Evolutionary conservation across 2,888 invertebrate genomes (phyloP).

Genomic region (Melitaea athalia): DNA sequence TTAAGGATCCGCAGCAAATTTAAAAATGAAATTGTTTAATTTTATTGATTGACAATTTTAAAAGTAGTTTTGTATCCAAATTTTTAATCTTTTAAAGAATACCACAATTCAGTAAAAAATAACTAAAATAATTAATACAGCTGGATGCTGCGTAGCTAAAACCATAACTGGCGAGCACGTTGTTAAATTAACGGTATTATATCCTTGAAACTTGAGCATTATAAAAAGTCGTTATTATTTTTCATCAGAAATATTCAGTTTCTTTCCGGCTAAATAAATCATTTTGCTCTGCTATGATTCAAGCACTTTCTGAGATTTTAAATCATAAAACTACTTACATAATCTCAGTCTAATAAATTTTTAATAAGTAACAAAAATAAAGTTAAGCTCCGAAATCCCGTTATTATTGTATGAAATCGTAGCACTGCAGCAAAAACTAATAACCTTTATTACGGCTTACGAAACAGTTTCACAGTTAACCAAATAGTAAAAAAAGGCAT

Average conservation of each 20-base stretch:
- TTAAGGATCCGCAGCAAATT: background rate
- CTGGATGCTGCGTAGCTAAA: background rate
- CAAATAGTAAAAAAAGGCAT: too few relatives aligned
- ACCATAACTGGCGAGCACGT: background rate
- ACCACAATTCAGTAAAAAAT: background rate
- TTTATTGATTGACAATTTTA: background rate
- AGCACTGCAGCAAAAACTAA: background rate
- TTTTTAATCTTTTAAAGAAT: background rate
- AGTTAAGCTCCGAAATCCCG: background rate
- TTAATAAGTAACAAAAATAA: background rate
- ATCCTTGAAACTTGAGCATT: background rate
- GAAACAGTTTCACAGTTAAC: background rate
- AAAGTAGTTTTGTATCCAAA: background rate
- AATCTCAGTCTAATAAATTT: background rate
- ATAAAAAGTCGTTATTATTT: background rate
- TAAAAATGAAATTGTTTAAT: background rate
- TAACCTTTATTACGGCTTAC: background rate
- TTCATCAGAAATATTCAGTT: background rate
- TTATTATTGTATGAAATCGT: background rate
- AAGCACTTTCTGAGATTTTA: background rate
- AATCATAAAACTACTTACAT: constrained; percentile 4
- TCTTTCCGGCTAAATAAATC: constrained; percentile 16
- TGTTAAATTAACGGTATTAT: background rate
- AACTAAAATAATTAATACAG: constrained; percentile 1
- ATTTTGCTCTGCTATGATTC: constrained; percentile 9